phyloP scores from a whole-genome alignment of 2,888 invertebrate genomes.

The Drosophila formosana region DNA sequence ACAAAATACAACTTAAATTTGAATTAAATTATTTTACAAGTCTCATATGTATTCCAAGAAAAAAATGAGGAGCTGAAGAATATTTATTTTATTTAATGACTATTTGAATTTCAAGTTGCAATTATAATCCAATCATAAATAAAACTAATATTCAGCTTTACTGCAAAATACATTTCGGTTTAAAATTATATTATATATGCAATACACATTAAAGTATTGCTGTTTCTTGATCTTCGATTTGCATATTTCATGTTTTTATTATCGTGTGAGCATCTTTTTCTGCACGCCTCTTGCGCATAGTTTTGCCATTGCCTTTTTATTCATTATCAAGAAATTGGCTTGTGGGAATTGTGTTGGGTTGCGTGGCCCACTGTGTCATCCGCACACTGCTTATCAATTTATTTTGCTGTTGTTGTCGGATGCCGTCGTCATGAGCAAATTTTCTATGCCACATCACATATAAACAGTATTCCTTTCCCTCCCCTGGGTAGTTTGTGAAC shows the following conservation, averaged over 20 bases:
- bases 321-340: conserved; percentile 6
- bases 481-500: not conserved
- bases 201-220: too few species aligned
- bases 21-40: too few species aligned
- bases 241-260: not conserved
- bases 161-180: not conserved
- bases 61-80: too few species aligned
- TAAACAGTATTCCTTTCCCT: not conserved
- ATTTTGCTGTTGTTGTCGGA: conserved; percentile 43
- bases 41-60: too few species aligned
- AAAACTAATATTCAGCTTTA: too few species aligned
- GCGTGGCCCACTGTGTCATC: conserved; percentile 28
- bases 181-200: too few species aligned
- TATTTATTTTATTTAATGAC: too few species aligned
- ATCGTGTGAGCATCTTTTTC: not conserved
- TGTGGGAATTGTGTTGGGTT: conserved; percentile 2
- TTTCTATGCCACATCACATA: conserved; percentile 45
- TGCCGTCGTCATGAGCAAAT: conserved; percentile 52
- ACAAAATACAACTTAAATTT: too few species aligned
- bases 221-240: not conserved
- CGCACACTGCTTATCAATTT: conserved; percentile 53
- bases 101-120: too few species aligned
- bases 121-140: too few species aligned
- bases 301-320: not conserved
- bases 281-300: not conserved